phyloP scores from a whole-genome alignment of 1,140 invertebrate genomes.

The Luehdorfia chinensis region DNA sequence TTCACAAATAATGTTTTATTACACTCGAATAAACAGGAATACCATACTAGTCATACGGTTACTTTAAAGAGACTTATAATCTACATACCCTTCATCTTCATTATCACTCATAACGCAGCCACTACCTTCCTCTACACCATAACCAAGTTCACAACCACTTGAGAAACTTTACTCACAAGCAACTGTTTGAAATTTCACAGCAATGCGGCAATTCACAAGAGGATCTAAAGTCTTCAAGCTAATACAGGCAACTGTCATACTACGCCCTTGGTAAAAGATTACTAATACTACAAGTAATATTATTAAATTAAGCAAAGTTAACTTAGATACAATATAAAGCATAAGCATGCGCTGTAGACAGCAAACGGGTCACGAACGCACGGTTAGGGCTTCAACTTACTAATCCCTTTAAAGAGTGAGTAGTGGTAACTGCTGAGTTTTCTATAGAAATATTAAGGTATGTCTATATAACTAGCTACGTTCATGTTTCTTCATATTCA shows the following conservation, averaged over 20 bases:
- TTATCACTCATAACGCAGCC: slow-evolving; percentile 27
- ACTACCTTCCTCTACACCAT: slow-evolving; percentile 48
- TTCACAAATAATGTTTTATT: too few species aligned
- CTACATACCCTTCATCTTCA: slow-evolving; percentile 57
- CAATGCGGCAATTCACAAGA: not conserved
- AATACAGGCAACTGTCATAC: slow-evolving; percentile 52
- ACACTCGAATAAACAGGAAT: too few species aligned
- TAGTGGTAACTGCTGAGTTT: slow-evolving; percentile 10
- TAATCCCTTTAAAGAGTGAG: slow-evolving; percentile 70
- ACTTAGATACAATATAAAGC: slow-evolving; percentile 59
- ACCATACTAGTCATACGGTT: slow-evolving; percentile 2
- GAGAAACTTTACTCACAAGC: slow-evolving; percentile 63
- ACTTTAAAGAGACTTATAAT: slow-evolving; percentile 6
- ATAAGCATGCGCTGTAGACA: slow-evolving; percentile 67
- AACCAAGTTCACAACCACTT: slow-evolving; percentile 59
- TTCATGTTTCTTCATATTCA: too few species aligned
- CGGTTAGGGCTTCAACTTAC: slow-evolving; percentile 55
- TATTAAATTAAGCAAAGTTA: slow-evolving; percentile 77
- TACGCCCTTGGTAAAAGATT: slow-evolving; percentile 71
- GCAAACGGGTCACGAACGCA: slow-evolving; percentile 72
- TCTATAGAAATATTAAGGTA: slow-evolving; percentile 1
- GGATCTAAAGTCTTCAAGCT: slow-evolving; percentile 22
- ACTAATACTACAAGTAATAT: slow-evolving; percentile 69
- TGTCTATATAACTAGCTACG: too few species aligned
- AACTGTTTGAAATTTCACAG: not conserved